These are phyloP conservation scores for Pygoscelis antarcticus DNA, from an alignment of 2,113 vertebrate genomes.

Conservation along the genomic window DNA sequence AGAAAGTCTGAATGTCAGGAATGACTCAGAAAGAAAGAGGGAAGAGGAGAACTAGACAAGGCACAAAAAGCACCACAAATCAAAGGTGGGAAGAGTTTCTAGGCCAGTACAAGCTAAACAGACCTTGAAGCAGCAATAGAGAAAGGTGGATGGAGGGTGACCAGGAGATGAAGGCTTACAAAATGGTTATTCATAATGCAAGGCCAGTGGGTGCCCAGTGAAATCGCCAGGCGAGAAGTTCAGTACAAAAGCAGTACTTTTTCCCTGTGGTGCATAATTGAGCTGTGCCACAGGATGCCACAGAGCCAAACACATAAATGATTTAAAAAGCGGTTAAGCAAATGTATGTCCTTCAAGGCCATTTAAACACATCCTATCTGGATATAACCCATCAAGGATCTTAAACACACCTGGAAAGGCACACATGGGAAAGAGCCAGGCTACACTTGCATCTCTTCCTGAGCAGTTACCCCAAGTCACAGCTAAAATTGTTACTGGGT, in stretches of 20 bases:
- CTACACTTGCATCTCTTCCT: not conserved
- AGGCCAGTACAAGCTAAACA: not conserved
- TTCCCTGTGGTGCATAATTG: not conserved
- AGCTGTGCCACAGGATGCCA: not conserved
- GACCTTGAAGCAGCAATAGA: not conserved
- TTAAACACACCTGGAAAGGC: not conserved
- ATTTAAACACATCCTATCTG: not conserved
- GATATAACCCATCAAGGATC: not conserved
- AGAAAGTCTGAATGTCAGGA: not conserved
- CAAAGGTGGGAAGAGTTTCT: not conserved
- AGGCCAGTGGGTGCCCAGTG: not conserved
- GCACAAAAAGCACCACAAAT: not conserved
- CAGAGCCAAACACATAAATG: not conserved
- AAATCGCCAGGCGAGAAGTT: not conserved
- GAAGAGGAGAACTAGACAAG: not conserved
- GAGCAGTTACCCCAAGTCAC: not conserved
- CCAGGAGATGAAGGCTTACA: not conserved
- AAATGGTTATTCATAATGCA: not conserved
- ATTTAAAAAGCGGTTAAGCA: not conserved
- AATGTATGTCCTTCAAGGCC: not conserved
- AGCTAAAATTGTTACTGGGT: not conserved
- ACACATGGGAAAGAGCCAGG: not conserved
- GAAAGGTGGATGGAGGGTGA: not conserved
- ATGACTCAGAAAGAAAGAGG: not conserved
- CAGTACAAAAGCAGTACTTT: not conserved